phyloP scores from a whole-genome alignment of 2,888 invertebrate genomes.

The Andrena fulva region DNA sequence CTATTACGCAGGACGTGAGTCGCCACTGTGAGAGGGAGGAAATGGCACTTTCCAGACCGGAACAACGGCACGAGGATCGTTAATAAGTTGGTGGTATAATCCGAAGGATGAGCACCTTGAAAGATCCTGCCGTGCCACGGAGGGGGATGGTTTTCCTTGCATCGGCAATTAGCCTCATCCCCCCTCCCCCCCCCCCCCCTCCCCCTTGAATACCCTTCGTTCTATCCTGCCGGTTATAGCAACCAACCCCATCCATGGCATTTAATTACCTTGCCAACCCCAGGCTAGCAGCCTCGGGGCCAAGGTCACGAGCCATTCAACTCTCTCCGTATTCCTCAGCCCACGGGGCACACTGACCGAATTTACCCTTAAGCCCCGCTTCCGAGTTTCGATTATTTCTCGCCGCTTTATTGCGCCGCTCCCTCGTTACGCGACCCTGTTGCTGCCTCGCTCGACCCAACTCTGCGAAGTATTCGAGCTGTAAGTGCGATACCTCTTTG shows the following conservation, averaged over 20 bases:
- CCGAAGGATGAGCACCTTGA: conserved; percentile 81
- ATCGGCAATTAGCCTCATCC: conserved; percentile 83
- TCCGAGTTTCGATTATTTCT: conserved; percentile 69
- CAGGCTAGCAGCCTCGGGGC: conserved; percentile 81
- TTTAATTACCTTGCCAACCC: conserved; percentile 84
- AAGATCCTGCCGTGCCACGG: conserved; percentile 73
- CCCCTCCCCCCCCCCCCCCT: conserved; percentile 79
- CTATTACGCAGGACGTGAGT: background rate
- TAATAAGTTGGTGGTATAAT: conserved; percentile 66
- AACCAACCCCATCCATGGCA: conserved; percentile 83
- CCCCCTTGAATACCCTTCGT: conserved; percentile 78
- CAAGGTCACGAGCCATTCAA: conserved; percentile 84
- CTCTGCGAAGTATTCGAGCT: background rate
- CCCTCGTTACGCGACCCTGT: conserved; percentile 46
- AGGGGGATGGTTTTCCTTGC: conserved; percentile 79
- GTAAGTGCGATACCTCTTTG: background rate
- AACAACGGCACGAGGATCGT: conserved; percentile 36
- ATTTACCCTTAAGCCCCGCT: conserved; percentile 77
- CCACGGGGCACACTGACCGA: conserved; percentile 83
- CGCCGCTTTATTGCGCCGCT: conserved; percentile 49
- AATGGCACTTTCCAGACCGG: background rate
- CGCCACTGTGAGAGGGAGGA: background rate
- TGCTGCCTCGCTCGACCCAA: conserved; percentile 5
- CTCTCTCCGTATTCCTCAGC: conserved; percentile 80
- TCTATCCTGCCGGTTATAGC: conserved; percentile 80